Percentiles rank a stretch among this genome's conserved stretches.
phyloP scores from a whole-genome alignment of 2,888 invertebrate species.

The Caenorhabditis virilis region DNA sequence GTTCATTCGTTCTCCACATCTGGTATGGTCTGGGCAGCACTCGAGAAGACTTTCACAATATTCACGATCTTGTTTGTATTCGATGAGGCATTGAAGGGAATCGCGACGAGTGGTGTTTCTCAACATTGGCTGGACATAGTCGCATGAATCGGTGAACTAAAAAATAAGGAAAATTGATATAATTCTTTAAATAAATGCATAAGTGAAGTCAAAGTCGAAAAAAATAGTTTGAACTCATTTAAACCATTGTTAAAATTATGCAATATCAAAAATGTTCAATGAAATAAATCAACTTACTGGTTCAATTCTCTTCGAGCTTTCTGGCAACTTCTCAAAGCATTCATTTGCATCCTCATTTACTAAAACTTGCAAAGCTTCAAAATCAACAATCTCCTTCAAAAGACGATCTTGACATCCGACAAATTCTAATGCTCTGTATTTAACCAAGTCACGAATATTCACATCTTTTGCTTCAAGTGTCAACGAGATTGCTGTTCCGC shows the following conservation, averaged over 20 bases:
- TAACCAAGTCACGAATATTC: constrained; percentile 40
- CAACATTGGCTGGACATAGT: constrained; percentile 30
- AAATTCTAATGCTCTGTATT: constrained; percentile 39
- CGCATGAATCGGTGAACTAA: constrained; percentile 38
- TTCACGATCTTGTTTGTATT: constrained; percentile 50
- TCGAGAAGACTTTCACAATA: constrained; percentile 48
- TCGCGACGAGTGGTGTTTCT: constrained; percentile 41
- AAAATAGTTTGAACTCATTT: too few species aligned
- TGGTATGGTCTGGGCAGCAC: constrained; percentile 55
- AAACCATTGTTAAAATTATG: too few species aligned
- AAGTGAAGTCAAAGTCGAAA: too few species aligned
- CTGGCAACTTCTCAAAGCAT: constrained; percentile 51
- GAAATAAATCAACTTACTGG: constrained; percentile 5
- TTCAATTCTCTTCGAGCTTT: constrained; percentile 32
- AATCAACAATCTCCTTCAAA: constrained; percentile 47
- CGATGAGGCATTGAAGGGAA: constrained; percentile 41
- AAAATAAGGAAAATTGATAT: too few species aligned
- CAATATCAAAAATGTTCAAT: too few species aligned
- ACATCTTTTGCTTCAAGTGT: constrained; percentile 45
- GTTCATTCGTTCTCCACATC: constrained; percentile 55
- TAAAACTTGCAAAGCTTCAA: constrained; percentile 51
- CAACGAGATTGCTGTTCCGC: constrained; percentile 40
- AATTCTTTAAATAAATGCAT: too few species aligned
- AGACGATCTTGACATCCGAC: constrained; percentile 49
- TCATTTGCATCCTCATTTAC: constrained; percentile 52